Base-by-base conservation (phyloP, 2,797 vertebrate species). In the Neostethus bicornis region DNA sequence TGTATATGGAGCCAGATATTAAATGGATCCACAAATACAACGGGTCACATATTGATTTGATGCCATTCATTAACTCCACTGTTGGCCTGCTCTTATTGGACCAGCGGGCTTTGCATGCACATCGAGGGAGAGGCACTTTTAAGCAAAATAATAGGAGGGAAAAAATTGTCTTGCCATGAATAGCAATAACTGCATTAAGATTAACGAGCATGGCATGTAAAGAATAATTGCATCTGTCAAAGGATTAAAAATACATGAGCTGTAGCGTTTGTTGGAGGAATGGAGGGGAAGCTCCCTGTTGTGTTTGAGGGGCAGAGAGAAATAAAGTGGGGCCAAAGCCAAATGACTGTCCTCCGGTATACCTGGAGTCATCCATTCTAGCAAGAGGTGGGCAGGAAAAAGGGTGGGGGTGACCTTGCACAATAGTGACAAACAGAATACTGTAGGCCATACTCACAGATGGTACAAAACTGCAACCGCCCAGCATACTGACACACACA, bases 131-230 rank as follows among this genome's bases (percentile, higher is more conserved):
- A 77, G 61, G 66, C 61, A 65, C 69, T 80, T 70, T 76, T 80
- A 79, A 85, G 82, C 81, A 75, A 87, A 87, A 88, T 85, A 86
- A 88, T 73, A 85, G 41, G 51, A 68, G 65, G 62, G 58, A 56
- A 50, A 76, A 88, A 81, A n/a, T n/a, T 45, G 75, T 80, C 80
- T 73, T 45, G 76, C 85, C 79, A 87, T 89, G 85, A 90, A 91
- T 88, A 90, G 88, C 87, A 89, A 90, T 89, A 89, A 89, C 83
- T 87, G 85, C 85, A 90, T 91, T 91, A 91, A 91, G 89, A 91
- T 91, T 91, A 92, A 91, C 79, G 84, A 91, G 89, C 84, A 68
- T 42, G 54, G 87, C 64, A 59, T 86, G 89, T 90, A 84, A 90
- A 90, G 89, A 91, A 91, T 90, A 89, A 92, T 90, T 90, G 86